phyloP scores from a whole-genome alignment of 2,888 invertebrate species.

The Synanthedon vespiformis region DNA sequence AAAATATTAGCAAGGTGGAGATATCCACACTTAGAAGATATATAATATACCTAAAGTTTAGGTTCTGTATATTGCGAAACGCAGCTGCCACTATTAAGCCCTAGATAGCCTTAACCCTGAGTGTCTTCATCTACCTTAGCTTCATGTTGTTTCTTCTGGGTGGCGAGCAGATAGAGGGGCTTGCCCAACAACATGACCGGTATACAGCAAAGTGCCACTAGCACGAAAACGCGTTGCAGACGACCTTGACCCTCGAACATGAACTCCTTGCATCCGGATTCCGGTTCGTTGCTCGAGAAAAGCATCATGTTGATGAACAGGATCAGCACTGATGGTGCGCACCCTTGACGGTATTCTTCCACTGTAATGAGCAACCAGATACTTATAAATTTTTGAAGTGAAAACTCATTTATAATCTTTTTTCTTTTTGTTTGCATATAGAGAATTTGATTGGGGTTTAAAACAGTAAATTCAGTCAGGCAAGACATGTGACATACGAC shows the following conservation, averaged over 20 bases:
- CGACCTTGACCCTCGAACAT: slow-evolving; percentile 79
- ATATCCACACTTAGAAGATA: too few relatives aligned
- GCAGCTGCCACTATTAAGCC: too few relatives aligned
- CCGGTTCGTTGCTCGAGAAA: slow-evolving; percentile 73
- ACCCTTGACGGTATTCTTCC: slow-evolving; percentile 56
- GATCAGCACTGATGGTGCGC: slow-evolving; percentile 96
- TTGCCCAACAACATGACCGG: slow-evolving; percentile 96
- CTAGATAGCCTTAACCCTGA: too few relatives aligned
- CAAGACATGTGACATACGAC: too few relatives aligned
- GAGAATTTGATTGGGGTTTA: background rate
- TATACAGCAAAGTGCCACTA: slow-evolving; percentile 84
- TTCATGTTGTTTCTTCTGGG: slow-evolving; percentile 35
- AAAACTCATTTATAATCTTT: too few relatives aligned
- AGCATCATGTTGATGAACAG: slow-evolving; percentile 99
- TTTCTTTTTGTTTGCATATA: too few relatives aligned
- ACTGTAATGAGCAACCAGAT: slow-evolving; percentile 20
- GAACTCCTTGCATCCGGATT: slow-evolving; percentile 65
- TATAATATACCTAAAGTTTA: too few relatives aligned
- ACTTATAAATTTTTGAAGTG: too few relatives aligned
- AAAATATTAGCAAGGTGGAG: too few relatives aligned
- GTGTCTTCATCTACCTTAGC: slow-evolving; percentile 29
- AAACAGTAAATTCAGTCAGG: background rate
- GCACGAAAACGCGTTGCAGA: slow-evolving; percentile 82
- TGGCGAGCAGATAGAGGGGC: slow-evolving; percentile 79
- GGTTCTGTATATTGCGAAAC: too few relatives aligned